Evolutionary conservation across 2,888 invertebrate genomes (phyloP).

Genomic region (Megaustenia siamemsis): DNA sequence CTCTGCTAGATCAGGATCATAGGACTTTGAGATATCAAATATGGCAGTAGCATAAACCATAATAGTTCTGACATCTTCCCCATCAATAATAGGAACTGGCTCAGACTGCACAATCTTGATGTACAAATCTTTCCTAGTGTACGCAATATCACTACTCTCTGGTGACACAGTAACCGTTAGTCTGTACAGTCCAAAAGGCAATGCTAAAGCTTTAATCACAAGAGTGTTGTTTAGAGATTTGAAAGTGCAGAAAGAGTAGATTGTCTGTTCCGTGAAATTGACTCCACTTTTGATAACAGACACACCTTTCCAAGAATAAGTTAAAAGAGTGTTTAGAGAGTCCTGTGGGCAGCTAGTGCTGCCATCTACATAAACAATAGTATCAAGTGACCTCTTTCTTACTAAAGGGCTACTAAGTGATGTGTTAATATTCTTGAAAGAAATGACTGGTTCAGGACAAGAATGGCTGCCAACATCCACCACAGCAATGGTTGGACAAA

Average conservation of each 20-base stretch:
- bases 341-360: slow-evolving; percentile 57
- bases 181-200: slow-evolving; percentile 70
- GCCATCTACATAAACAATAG: slow-evolving; percentile 64
- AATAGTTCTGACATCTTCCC: slow-evolving; percentile 64
- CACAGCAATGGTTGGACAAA: slow-evolving; percentile 74
- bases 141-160: slow-evolving; percentile 59
- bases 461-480: slow-evolving; percentile 27
- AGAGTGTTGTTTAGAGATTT: slow-evolving; percentile 62
- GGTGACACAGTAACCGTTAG: slow-evolving; percentile 71
- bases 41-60: slow-evolving; percentile 69
- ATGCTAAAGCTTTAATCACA: slow-evolving; percentile 62
- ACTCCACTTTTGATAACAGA: neutral
- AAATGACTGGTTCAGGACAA: slow-evolving; percentile 53
- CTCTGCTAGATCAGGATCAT: slow-evolving; percentile 68
- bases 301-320: slow-evolving; percentile 68
- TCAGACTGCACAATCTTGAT: slow-evolving; percentile 66
- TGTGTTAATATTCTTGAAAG: slow-evolving; percentile 2
- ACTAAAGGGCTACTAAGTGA: slow-evolving; percentile 55
- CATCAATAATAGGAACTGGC: slow-evolving; percentile 67
- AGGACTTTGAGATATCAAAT: slow-evolving; percentile 66
- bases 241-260: slow-evolving; percentile 64
- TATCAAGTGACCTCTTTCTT: slow-evolving; percentile 65
- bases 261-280: slow-evolving; percentile 59
- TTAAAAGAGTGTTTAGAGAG: slow-evolving; percentile 50
- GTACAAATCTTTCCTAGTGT: slow-evolving; percentile 60